Conservation (phyloP, 2,888 invertebrate genomes). For the Tetragonisca angustula region DNA sequence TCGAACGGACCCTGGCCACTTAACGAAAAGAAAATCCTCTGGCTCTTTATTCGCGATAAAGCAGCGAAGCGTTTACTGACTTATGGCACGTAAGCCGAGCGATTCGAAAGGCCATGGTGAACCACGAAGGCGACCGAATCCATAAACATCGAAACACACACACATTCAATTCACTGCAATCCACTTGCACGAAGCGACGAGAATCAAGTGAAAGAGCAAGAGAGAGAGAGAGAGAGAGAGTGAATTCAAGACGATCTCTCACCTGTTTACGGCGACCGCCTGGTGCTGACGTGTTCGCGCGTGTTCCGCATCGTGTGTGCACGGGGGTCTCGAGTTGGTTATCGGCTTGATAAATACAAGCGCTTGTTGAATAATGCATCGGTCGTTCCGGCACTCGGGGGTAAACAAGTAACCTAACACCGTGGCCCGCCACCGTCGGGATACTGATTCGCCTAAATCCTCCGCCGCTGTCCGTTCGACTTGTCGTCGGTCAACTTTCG, state of each 20-base stretch:
- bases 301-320: constrained; percentile 28
- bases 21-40: constrained; percentile 32
- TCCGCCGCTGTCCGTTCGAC: constrained; percentile 10
- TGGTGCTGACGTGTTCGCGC: constrained; percentile 31
- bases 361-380: constrained; percentile 80
- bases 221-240: background rate
- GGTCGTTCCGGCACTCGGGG: constrained; percentile 70
- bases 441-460: constrained; percentile 72
- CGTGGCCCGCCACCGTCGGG: constrained; percentile 54
- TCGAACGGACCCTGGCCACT: constrained; percentile 11
- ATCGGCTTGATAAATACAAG: constrained; percentile 82
- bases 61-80: constrained; percentile 50
- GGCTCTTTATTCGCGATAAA: constrained; percentile 28
- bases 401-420: constrained; percentile 79
- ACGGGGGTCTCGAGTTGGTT: constrained; percentile 60
- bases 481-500: constrained; percentile 27
- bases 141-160: constrained; percentile 54
- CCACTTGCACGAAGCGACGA: constrained; percentile 43
- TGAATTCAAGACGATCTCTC: constrained; percentile 53
- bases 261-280: constrained; percentile 64
- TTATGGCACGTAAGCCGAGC: constrained; percentile 46
- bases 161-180: constrained; percentile 23
- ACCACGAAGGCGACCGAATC: constrained; percentile 35
- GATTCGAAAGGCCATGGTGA: background rate
- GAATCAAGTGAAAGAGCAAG: constrained; percentile 16